Evolutionary conservation across 2,888 invertebrate species (phyloP), one percentile per base, ranked within the genome.

Genomic region (Aphidoletes aphidimyza): DNA sequence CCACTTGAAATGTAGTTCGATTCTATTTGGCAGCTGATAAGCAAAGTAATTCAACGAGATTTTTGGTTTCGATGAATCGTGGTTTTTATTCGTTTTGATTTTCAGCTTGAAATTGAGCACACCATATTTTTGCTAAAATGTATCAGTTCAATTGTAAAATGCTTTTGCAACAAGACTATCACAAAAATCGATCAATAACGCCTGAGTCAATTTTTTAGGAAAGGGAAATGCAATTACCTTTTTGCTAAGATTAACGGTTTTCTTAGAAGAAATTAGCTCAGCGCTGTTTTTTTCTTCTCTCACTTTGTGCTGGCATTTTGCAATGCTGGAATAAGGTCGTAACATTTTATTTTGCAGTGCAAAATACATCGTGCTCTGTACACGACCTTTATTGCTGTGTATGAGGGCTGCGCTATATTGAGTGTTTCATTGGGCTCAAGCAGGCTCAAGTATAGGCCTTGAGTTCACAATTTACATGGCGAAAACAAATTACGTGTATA

Each of bases 211-310:
- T 69, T n/a, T 69, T n/a, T 69, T 2, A 30, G 14, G 30, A 30
- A 69, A 34, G 30, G 69, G 69, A 30, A 69, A 69, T 30, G 30
- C 69, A 30, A 69, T 30, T 69, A 30, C 30, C 9, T 69, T 69
- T 69, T 69, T 69, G 39, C 17, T 14, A 47, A 69, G 69, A 69
- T 69, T 69, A 30, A 69, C 69, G 69, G 34, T 69, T 17, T 26
- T 69, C 69, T 69, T 30, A 69, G 69, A 17, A 69, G 30, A 30
- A 69, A 69, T 69, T 69, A 69, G 69, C 17, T 69, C 69, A 69
- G 69, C 54, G 47, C 2, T 54, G n/a, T 5, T 30, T 69, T 69
- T 11, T 69, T 69, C n/a, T 69, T 69, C 42, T 6, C 14, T 69
- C 14, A 2, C 54, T 8, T 54, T 69, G 14, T 14, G 69, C 69